A percentile compares a stretch with the other conserved stretches of the same genome.
phyloP scores from a whole-genome alignment of 2,113 vertebrate species.

The Galeopterus variegatus region DNA sequence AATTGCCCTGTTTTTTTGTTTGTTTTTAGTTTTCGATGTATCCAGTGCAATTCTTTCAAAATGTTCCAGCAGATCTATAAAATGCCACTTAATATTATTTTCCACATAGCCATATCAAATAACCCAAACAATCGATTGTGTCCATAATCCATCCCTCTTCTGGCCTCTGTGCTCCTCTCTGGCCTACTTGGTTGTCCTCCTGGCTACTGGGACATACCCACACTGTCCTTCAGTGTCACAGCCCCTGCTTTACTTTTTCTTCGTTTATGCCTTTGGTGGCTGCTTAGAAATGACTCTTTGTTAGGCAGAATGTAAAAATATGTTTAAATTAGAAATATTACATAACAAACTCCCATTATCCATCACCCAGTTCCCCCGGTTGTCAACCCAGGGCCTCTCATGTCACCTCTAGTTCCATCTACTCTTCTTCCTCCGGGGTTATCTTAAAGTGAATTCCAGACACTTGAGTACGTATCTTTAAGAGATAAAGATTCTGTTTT shows the following conservation, averaged over 20 bases:
- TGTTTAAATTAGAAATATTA: neutral
- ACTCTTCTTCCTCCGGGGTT: neutral
- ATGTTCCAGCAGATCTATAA: neutral
- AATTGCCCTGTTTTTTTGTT: neutral
- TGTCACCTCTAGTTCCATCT: neutral
- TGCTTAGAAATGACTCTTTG: neutral
- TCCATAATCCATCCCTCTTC: neutral
- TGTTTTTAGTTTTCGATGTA: conserved; percentile 10
- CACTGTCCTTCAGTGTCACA: neutral
- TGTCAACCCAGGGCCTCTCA: neutral
- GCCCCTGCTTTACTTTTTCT: neutral
- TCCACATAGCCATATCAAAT: conserved; percentile 45
- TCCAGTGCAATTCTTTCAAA: neutral
- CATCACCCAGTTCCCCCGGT: neutral
- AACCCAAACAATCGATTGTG: neutral
- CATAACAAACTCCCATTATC: neutral
- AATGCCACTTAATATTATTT: neutral
- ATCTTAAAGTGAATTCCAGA: neutral
- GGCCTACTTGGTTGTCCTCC: neutral
- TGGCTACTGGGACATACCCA: neutral
- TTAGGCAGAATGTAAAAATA: neutral
- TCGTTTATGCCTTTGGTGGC: neutral
- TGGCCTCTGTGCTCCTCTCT: neutral
- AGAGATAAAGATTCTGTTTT: neutral
- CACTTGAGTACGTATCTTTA: conserved; percentile 1